phyloP scores from a whole-genome alignment of 1,140 invertebrate genomes.

The Euura lappo region DNA sequence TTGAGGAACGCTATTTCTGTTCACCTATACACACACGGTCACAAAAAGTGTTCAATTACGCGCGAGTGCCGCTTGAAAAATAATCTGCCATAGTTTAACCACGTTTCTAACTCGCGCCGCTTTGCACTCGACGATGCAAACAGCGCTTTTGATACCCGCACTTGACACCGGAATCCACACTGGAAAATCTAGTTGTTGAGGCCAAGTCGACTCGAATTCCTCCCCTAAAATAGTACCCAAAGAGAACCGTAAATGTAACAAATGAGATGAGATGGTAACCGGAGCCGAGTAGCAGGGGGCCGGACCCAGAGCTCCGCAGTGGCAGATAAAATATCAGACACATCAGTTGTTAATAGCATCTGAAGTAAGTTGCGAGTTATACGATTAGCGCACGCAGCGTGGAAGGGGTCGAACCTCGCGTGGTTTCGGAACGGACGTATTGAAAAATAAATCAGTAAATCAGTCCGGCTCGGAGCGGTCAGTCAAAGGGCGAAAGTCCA shows the following conservation, averaged over 20 bases:
- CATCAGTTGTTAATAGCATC: neutral
- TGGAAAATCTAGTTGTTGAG: neutral
- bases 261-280: slow-evolving; percentile 2
- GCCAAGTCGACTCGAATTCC: neutral
- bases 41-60: neutral
- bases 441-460: neutral
- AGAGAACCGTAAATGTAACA: neutral
- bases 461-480: neutral
- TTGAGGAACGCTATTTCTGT: neutral
- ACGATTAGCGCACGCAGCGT: neutral
- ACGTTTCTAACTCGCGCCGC: too few species aligned
- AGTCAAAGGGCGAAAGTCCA: neutral
- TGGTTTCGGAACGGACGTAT: neutral
- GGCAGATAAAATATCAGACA: neutral
- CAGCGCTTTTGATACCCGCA: too few species aligned
- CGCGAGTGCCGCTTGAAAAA: neutral
- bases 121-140: too few species aligned
- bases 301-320: neutral
- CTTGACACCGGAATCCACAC: neutral
- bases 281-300: neutral
- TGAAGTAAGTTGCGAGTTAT: neutral
- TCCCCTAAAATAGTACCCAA: neutral
- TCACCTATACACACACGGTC: too few species aligned
- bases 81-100: too few species aligned
- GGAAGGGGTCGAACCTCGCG: neutral